These are phyloP conservation scores for Sesia bembeciformis DNA, from an alignment of 2,888 invertebrate genomes.

Conservation along the genomic window DNA sequence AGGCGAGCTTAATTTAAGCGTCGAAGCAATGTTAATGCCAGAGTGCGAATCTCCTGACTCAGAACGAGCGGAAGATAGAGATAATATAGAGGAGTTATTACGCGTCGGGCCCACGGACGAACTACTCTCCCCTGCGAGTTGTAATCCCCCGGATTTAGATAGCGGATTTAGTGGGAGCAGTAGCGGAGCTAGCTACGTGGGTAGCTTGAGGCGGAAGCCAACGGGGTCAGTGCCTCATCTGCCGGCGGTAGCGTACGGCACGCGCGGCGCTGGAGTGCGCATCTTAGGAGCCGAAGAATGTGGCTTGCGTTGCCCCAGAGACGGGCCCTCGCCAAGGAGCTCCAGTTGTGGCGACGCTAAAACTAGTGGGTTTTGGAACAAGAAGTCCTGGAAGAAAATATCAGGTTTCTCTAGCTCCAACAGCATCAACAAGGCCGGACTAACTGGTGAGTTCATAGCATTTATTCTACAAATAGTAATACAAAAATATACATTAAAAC, in stretches of 20 bases:
- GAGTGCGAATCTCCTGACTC: slow-evolving; percentile 79
- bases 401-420: slow-evolving; percentile 83
- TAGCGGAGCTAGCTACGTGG: slow-evolving; percentile 86
- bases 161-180: slow-evolving; percentile 90
- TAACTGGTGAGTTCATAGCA: slow-evolving; percentile 73
- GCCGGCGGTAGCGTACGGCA: slow-evolving; percentile 69
- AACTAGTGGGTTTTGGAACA: slow-evolving; percentile 79
- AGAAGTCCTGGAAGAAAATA: slow-evolving; percentile 86
- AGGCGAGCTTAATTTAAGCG: slow-evolving; percentile 89
- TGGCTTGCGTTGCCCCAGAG: slow-evolving; percentile 51
- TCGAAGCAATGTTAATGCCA: slow-evolving; percentile 94
- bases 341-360: slow-evolving; percentile 68
- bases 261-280: slow-evolving; percentile 63
- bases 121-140: slow-evolving; percentile 79
- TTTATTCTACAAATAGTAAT: too few relatives aligned
- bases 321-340: slow-evolving; percentile 55
- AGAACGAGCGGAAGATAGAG: slow-evolving; percentile 77
- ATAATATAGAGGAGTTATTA: slow-evolving; percentile 78
- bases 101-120: slow-evolving; percentile 82
- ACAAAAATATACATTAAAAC: too few relatives aligned
- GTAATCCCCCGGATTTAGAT: slow-evolving; percentile 81
- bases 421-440: slow-evolving; percentile 79
- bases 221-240: slow-evolving; percentile 66
- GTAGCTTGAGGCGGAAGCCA: slow-evolving; percentile 77
- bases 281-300: slow-evolving; percentile 62